These are phyloP conservation scores for Siniperca knerii DNA, from an alignment of 2,113 vertebrate genomes.

Conservation along the genomic window DNA sequence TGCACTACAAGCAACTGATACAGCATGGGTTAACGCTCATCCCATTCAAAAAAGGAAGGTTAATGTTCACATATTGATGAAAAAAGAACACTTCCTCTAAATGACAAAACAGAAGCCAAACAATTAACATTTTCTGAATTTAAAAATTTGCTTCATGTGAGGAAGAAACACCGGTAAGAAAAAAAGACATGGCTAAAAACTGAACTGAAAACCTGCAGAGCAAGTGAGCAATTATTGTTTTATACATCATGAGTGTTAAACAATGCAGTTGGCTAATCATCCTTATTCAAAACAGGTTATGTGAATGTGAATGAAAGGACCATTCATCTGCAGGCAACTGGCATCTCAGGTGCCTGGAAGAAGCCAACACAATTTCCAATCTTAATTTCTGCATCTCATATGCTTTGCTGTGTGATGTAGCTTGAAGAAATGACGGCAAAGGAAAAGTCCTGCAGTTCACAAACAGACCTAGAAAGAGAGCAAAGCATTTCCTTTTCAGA, in stretches of 20 bases:
- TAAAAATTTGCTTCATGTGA: conserved; percentile 17
- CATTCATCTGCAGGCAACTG: conserved; percentile 32
- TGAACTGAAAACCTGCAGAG: conserved; percentile 44
- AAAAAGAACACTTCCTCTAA: conserved; percentile 29
- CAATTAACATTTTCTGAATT: conserved; percentile 34
- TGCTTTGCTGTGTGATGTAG: conserved; percentile 35
- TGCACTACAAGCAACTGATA: conserved; percentile 17
- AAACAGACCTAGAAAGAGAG: conserved; percentile 72
- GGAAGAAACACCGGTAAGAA: conserved; percentile 28
- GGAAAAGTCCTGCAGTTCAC: conserved; percentile 66
- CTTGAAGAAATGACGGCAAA: conserved; percentile 56
- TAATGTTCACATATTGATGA: conserved; percentile 1
- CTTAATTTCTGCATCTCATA: background rate
- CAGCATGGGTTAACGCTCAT: background rate
- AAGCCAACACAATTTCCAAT: conserved; percentile 23
- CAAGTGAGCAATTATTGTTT: conserved; percentile 24
- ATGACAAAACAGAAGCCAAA: conserved; percentile 30
- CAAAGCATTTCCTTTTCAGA: conserved; percentile 59
- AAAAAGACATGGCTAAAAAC: conserved; percentile 25
- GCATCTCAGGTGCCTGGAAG: conserved; percentile 32
- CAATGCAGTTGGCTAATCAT: conserved; percentile 17
- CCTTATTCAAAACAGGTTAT: conserved; percentile 28
- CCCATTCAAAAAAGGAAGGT: conserved; percentile 15
- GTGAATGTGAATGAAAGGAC: conserved; percentile 27
- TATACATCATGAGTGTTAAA: conserved; percentile 22